Base-by-base conservation (phyloP, 2,797 vertebrate species). In the Phalloptychus januarius region DNA sequence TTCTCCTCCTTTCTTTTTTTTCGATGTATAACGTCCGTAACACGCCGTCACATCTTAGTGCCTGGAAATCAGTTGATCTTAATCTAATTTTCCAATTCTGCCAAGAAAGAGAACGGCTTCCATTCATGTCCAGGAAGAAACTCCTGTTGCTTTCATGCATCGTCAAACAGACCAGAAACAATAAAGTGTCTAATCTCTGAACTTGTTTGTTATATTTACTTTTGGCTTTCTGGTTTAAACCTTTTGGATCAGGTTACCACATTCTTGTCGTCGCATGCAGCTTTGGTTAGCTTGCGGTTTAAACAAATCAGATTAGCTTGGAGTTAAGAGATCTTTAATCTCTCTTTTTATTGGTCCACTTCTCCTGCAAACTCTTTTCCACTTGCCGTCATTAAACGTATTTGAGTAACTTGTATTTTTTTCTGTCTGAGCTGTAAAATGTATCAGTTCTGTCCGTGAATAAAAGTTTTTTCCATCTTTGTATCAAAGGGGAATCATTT, bases 381-480 rank as follows among this genome's bases (percentile, higher is more conserved):
- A 23, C 33, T 10, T 20, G 16, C 61, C 23, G 33, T 48, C 7
- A 20, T 48, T 48, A 48, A 48, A 20, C 18, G 18, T 2, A 20
- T 48, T 48, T 48, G 18, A 48, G 46, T 48, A 48, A 48, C 46
- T 48, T 20, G 6, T 20, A 48, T 18, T 61, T 36, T 33, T 18
- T 23, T 38, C 33, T 36, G 4, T 4, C 15, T 8, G 20, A 11
- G 33, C 18, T 38, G 18, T 36, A 20, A 23, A 38, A 38, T 5
- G 1, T 0, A 38, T 65, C 8, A 36, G 4, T 1, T 18, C 2
- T 1, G 0, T 10, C 6, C 12, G 28, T 36, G 15, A 63, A 63
- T 36, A 63, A 63, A 63, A 1, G 5, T 2, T 18, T 18, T 61
- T 33, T 33, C 15, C 61, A 16, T 36, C 16, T 63, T 36, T 38